Evolutionary conservation across 2,797 vertebrate genomes (phyloP).

Genomic region (Nannoperca australis): DNA sequence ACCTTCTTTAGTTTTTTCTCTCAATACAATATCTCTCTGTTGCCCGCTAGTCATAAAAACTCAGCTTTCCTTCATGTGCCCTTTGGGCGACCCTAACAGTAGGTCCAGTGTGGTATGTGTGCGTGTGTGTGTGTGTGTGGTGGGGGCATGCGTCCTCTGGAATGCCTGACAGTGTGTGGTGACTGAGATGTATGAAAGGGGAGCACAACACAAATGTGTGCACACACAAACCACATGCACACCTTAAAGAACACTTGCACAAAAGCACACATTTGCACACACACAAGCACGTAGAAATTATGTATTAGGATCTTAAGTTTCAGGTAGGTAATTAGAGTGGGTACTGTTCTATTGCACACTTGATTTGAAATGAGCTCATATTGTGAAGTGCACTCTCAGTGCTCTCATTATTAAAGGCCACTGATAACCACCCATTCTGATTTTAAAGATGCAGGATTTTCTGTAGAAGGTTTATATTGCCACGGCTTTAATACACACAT

Average conservation of each 20-base stretch:
- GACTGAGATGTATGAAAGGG: slow-evolving; percentile 33
- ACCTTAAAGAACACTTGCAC: background rate
- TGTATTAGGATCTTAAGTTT: slow-evolving; percentile 26
- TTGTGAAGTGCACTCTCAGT: slow-evolving; percentile 51
- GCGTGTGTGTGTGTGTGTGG: slow-evolving; percentile 1
- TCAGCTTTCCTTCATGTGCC: slow-evolving; percentile 60
- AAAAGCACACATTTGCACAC: slow-evolving; percentile 5
- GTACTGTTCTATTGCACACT: slow-evolving; percentile 20
- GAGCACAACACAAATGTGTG: slow-evolving; percentile 5
- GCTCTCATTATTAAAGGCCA: slow-evolving; percentile 44
- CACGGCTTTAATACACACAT: background rate
- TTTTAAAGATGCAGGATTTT: slow-evolving; percentile 28
- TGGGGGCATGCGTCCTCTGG: slow-evolving; percentile 43
- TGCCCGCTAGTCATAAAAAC: slow-evolving; percentile 59
- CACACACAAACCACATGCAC: background rate
- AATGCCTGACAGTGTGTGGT: slow-evolving; percentile 62
- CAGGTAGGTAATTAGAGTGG: slow-evolving; percentile 29
- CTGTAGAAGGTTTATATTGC: slow-evolving; percentile 21
- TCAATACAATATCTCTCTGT: slow-evolving; percentile 33
- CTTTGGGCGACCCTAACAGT: slow-evolving; percentile 67
- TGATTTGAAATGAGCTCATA: slow-evolving; percentile 50
- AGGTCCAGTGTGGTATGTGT: slow-evolving; percentile 66
- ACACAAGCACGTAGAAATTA: slow-evolving; percentile 11
- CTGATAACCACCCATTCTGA: slow-evolving; percentile 37
- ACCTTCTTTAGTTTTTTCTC: slow-evolving; percentile 40